Conservation (phyloP, 2,888 invertebrate species). For the Himalopsyche kuldschensis region DNA sequence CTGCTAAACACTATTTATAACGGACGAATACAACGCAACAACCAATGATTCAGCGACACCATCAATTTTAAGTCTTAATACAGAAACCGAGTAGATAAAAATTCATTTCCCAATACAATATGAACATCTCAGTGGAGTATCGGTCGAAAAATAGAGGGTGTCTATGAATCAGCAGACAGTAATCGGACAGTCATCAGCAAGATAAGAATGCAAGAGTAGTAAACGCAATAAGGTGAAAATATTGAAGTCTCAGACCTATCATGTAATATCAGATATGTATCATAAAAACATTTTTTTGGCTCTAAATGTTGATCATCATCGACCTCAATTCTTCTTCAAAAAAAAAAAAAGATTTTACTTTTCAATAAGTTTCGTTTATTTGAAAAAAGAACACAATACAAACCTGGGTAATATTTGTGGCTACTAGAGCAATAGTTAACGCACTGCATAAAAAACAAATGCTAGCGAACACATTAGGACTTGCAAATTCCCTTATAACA, state of each 20-base stretch:
- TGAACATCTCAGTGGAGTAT: too few relatives aligned
- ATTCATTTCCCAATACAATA: too few relatives aligned
- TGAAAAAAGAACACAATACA: neutral
- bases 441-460: neutral
- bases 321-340: neutral
- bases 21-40: too few relatives aligned
- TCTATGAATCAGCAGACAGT: neutral
- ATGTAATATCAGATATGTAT: conserved; percentile 47
- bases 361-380: neutral
- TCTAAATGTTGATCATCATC: conserved; percentile 47
- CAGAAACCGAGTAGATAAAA: too few relatives aligned
- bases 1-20: too few relatives aligned
- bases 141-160: too few relatives aligned
- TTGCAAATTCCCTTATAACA: neutral
- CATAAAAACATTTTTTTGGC: conserved; percentile 46
- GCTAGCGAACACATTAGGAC: neutral
- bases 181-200: neutral
- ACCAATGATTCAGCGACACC: too few relatives aligned
- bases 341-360: neutral
- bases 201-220: conserved; percentile 21
- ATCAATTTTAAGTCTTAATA: too few relatives aligned
- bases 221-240: conserved; percentile 1
- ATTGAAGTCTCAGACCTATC: conserved; percentile 48
- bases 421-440: neutral
- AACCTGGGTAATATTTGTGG: neutral